These are phyloP conservation scores for Cantharis rufa DNA, from an alignment of 2,888 invertebrate species.

Conservation along the genomic window DNA sequence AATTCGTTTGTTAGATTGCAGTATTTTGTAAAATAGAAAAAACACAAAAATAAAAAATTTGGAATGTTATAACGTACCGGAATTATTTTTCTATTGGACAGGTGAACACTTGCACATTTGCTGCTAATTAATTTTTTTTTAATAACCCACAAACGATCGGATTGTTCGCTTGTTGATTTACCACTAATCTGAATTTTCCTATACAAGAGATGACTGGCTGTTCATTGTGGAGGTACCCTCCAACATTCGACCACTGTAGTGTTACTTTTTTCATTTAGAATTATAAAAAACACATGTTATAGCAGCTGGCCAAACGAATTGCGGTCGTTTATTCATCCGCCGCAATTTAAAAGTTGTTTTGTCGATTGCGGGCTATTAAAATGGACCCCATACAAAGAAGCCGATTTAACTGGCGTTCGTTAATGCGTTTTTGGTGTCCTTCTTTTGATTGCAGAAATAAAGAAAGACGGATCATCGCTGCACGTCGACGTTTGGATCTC, in stretches of 20 bases:
- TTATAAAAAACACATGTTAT: conserved; percentile 55
- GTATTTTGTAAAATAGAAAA: background rate
- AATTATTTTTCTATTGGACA: background rate
- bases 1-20: background rate
- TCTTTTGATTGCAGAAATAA: conserved; percentile 17
- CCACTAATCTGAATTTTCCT: background rate
- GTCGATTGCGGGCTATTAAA: conserved; percentile 52
- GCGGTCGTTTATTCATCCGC: background rate
- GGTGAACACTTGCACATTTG: background rate
- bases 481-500: conserved; percentile 36
- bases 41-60: background rate
- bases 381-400: conserved; percentile 56
- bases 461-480: conserved; percentile 15
- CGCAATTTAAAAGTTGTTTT: conserved; percentile 35
- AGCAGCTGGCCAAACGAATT: conserved; percentile 36
- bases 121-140: background rate
- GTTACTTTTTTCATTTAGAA: conserved; percentile 52
- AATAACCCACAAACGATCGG: background rate
- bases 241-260: conserved; percentile 50
- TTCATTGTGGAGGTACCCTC: conserved; percentile 45
- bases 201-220: conserved; percentile 23
- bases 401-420: conserved; percentile 31
- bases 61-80: background rate
- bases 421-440: conserved; percentile 12
- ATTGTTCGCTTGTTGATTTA: background rate